phyloP scores from a whole-genome alignment of 2,113 vertebrate genomes.

The Dendrocopos noguchii region DNA sequence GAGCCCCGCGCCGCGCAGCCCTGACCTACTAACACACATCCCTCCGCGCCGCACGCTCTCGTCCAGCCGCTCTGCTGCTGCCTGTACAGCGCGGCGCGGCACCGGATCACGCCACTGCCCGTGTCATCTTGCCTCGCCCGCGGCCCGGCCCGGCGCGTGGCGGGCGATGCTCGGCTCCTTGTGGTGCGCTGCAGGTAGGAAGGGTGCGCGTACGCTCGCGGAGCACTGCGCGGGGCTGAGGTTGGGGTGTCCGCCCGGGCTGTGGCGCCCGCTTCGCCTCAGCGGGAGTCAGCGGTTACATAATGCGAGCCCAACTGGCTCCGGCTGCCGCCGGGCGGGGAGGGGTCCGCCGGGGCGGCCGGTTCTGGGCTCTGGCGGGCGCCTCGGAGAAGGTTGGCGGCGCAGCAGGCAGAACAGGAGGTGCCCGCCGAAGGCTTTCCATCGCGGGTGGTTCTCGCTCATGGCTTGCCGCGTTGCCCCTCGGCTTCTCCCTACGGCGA shows the following conservation, averaged over 20 bases:
- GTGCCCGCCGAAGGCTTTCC: not conserved
- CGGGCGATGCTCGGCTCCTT: not conserved
- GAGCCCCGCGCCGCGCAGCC: constrained; percentile 56
- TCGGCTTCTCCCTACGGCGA: not conserved
- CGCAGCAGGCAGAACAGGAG: not conserved
- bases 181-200: constrained; percentile 1
- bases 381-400: not conserved
- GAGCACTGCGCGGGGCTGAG: not conserved
- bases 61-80: not conserved
- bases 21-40: constrained; percentile 99
- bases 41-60: constrained; percentile 62
- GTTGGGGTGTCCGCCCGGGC: constrained; percentile 25
- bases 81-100: not conserved
- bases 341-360: not conserved
- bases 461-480: no score
- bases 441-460: not conserved
- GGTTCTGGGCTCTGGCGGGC: not conserved
- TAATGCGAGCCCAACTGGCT: not conserved
- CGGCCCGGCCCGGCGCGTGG: not conserved
- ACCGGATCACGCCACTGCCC: not conserved
- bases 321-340: not conserved
- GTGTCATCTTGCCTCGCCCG: not conserved
- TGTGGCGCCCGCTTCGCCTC: not conserved
- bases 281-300: constrained; percentile 30
- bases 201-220: not conserved